Evolutionary conservation across 1,140 invertebrate genomes (phyloP).

Genomic region (Probaryconus sp.): DNA sequence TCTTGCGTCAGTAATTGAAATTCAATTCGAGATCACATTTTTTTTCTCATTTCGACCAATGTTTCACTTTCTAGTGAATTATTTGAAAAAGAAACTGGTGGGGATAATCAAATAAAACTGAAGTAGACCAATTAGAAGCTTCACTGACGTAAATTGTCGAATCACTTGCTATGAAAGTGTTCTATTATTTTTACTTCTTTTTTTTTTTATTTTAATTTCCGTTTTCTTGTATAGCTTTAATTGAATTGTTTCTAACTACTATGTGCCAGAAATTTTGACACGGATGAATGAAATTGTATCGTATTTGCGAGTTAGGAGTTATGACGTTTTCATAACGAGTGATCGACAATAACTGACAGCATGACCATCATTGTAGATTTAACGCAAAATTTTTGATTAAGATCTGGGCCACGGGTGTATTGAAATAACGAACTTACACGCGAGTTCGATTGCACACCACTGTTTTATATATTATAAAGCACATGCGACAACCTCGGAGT

Average conservation of each 20-base stretch:
- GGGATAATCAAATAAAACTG: constrained; percentile 4
- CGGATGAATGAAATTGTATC: no score
- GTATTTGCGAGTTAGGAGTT: no score
- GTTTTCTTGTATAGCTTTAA: constrained; percentile 3
- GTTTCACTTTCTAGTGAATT: no score
- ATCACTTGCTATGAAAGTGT: constrained; percentile 34
- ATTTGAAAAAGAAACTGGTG: constrained; percentile 13
- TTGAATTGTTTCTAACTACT: no score
- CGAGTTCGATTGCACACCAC: constrained; percentile 27
- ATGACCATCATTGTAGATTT: constrained; percentile 36
- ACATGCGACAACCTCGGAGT: constrained; percentile 20
- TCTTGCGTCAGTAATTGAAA: neutral
- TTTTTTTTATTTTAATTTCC: no score
- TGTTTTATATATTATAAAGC: constrained; percentile 34
- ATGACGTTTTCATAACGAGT: constrained; percentile 45
- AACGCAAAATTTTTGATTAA: constrained; percentile 46
- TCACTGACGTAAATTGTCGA: constrained; percentile 23
- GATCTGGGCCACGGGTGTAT: constrained; percentile 49
- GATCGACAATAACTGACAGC: constrained; percentile 44
- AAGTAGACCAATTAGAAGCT: constrained; percentile 29
- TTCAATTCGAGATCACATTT: neutral
- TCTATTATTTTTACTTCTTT: neutral
- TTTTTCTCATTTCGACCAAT: no score
- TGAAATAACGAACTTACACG: constrained; percentile 43
- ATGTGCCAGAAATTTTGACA: no score